These are phyloP conservation scores for Anoplius nigerrimus DNA, from an alignment of 2,888 invertebrate genomes.

Conservation along the genomic window DNA sequence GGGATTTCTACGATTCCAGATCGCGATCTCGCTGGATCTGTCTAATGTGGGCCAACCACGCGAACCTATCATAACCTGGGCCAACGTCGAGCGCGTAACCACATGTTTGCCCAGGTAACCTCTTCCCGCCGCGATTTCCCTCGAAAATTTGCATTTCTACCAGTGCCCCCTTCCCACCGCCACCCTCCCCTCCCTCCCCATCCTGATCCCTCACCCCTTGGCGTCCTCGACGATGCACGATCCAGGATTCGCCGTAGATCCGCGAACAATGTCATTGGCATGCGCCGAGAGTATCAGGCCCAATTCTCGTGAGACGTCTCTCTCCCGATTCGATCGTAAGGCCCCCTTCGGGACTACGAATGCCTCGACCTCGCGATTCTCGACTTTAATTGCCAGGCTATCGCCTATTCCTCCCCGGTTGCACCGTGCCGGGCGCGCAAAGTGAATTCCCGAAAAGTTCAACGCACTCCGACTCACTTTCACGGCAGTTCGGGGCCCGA, in stretches of 20 bases:
- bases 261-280: no score
- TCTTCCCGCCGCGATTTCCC: constrained; percentile 53
- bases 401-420: no score
- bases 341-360: no score
- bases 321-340: no score
- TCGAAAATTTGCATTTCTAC: constrained; percentile 67
- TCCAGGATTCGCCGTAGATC: no score
- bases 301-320: no score
- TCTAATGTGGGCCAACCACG: constrained; percentile 73
- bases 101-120: constrained; percentile 71
- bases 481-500: constrained; percentile 2
- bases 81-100: constrained; percentile 65
- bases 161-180: constrained; percentile 47
- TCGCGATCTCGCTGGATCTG: constrained; percentile 63
- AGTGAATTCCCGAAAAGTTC: no score
- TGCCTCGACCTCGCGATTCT: no score
- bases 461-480: background rate
- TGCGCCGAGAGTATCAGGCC: no score
- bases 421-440: no score
- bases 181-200: constrained; percentile 48
- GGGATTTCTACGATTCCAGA: constrained; percentile 71
- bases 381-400: no score
- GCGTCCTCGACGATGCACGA: no score
- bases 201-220: background rate
- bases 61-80: constrained; percentile 73